Percentiles rank a stretch among this genome's conserved stretches.
These are phyloP conservation scores for Pachymerium ferrugineum DNA, from an alignment of 2,888 invertebrate species.

Conservation along the genomic window DNA sequence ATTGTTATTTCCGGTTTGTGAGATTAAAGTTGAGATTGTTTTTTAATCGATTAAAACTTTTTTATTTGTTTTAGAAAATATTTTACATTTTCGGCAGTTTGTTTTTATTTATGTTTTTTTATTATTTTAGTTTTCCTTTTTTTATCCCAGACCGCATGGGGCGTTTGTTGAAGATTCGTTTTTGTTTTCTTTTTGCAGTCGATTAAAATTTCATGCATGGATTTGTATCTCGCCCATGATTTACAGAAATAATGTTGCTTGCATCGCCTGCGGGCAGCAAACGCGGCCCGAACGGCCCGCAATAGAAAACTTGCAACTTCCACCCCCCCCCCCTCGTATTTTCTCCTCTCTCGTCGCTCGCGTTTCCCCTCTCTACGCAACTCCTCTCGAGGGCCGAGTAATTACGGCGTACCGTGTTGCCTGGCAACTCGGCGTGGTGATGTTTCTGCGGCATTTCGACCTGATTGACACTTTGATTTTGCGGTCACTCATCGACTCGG, in stretches of 20 bases:
- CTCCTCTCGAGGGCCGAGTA: constrained; percentile 25
- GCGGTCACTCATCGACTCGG: constrained; percentile 7
- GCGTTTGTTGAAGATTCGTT: too few species aligned
- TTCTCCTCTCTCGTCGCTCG: background rate
- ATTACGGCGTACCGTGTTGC: constrained; percentile 9
- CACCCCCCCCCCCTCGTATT: constrained; percentile 13
- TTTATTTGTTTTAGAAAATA: too few species aligned
- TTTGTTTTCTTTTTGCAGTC: background rate
- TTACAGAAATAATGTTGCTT: constrained; percentile 20
- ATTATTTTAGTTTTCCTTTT: background rate
- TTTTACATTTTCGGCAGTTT: too few species aligned
- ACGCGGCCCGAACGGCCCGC: constrained; percentile 20
- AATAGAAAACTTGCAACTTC: constrained; percentile 13
- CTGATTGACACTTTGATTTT: constrained; percentile 27
- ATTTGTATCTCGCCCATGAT: constrained; percentile 27
- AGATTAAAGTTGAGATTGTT: background rate
- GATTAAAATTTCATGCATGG: constrained; percentile 24
- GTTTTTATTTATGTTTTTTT: background rate
- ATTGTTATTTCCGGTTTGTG: constrained; percentile 3
- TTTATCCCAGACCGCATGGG: background rate
- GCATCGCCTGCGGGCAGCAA: constrained; percentile 12
- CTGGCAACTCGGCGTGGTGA: background rate
- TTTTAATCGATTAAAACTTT: too few species aligned
- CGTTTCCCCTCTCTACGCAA: background rate
- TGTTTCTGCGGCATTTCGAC: background rate